Base-by-base conservation (phyloP, 2,113 vertebrate species). In the Apteryx mantelli region DNA sequence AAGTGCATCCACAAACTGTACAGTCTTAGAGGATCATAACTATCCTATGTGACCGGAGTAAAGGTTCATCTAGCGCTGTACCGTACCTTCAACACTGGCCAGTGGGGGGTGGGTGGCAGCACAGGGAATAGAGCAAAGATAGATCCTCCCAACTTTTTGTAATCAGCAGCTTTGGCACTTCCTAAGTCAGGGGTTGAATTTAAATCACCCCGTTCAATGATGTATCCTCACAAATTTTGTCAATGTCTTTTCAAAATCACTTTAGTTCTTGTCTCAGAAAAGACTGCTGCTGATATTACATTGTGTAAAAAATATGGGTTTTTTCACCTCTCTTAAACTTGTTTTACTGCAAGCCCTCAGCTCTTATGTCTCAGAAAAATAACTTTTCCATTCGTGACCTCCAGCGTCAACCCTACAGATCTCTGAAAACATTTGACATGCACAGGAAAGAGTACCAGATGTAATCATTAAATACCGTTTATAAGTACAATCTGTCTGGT, bases 221-320 rank as follows among this genome's bases (percentile, higher is more conserved):
- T 13, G 25, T 32, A 58, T 58, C 55, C 55, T 58, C 55, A 58
- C 55, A 58, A 32, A 58, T 32, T 58, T 58, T 58, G 55, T 32
- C 7, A 32, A 32, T 32, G 16, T 58, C 55, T 58, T 32, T 30
- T 58, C 15, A 32, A 58, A 58, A 58, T 32, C 55, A 32, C 55
- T 58, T 58, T 30, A 32, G 55, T 58, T 58, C 55, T 9, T 32
- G 16, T 32, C 55, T 58, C 55, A 58, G 55, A 8, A 32, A 58
- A 58, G 28, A 58, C 55, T 58, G 55, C 55, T 58, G 55, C 32
- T 84, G 13, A 1, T 16, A 76, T 52, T 9, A 40, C 10, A 32
- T 6, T 1, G 2, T 13, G 14, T 9, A 8, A 84, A 70, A 76
- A 60, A 48, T 14, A 56, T 0, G 2, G 4, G 4, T 5, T 5